These are phyloP conservation scores for Halictus rubicundus DNA, from an alignment of 1,140 invertebrate species.

Conservation along the genomic window DNA sequence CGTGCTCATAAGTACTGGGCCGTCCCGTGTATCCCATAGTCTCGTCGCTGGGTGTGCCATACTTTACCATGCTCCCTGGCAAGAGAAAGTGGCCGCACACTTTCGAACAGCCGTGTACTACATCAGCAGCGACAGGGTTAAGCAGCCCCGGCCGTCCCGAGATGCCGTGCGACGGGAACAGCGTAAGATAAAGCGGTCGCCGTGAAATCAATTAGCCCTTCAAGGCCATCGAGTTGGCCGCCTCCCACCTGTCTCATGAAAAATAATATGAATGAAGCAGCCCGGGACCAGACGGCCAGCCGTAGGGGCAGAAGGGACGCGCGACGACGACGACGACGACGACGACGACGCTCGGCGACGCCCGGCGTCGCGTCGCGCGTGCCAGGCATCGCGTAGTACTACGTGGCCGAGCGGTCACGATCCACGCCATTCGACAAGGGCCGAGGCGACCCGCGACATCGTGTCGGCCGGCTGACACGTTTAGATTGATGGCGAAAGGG, in stretches of 20 bases:
- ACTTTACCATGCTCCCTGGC: no score
- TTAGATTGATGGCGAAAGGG: constrained; percentile 73
- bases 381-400: constrained; percentile 12
- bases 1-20: no score
- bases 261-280: not conserved
- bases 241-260: not conserved
- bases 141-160: not conserved
- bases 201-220: not conserved
- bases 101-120: no score
- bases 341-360: not conserved
- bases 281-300: not conserved
- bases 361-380: not conserved
- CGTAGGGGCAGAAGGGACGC: not conserved
- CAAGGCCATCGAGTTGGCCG: not conserved
- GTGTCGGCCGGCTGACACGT: constrained; percentile 66
- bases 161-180: not conserved
- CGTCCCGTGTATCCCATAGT: no score
- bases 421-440: constrained; percentile 49
- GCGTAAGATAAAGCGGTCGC: not conserved
- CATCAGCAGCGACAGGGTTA: not conserved
- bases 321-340: no score
- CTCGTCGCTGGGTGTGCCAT: no score
- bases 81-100: no score
- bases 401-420: constrained; percentile 44
- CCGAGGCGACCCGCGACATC: constrained; percentile 64